Base-by-base conservation (phyloP, 2,888 invertebrate genomes). In the Drosophila multiciliata region DNA sequence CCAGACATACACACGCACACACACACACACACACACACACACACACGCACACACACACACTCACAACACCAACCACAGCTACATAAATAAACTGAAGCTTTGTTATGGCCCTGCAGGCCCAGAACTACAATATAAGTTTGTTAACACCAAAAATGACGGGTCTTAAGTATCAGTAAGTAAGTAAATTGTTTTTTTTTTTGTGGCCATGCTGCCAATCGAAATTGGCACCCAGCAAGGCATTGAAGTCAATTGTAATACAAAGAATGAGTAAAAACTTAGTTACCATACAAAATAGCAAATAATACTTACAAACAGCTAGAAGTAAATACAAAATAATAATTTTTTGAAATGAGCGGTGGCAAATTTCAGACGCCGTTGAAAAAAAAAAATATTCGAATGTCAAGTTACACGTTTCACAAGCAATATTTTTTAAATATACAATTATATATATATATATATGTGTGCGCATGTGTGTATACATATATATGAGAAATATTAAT, bases 361-460 rank as follows among this genome's bases (percentile, higher is more conserved):
- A 45, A 42, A 48, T 48, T 55, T 52, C 49, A 36, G 57, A 60
- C 66, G 58, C 57, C 67, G 17, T 74, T 70, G 69, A 57, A 45
- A 83, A 26, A 26, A 26, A 26, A 17, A 15, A 54, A 81, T 33
- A 75, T 83, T 70, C 86, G 68, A 84, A 81, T 85, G 89, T 89
- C 87, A 82, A 86, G 87, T 87, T 84, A 77, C 87, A 84, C 69
- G 83, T 87, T 87, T 90, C 87, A 86, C 77, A 87, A 90, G 87
- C 87, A 87, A 90, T 90, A 87, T 90, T 87, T 90, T 90, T 85
- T 83, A 85, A 78, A 53, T 35, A 57, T 63, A 65, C 57, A 66
- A 59, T 48, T 49, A 66, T 64, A 63, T 58, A 63, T 66, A 60
- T 63, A 71, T 57, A 59, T 63, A 63, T 58, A 52, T 66, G n/a